These are phyloP conservation scores for Melieria crassipennis DNA, from an alignment of 2,888 invertebrate genomes.

Conservation along the genomic window DNA sequence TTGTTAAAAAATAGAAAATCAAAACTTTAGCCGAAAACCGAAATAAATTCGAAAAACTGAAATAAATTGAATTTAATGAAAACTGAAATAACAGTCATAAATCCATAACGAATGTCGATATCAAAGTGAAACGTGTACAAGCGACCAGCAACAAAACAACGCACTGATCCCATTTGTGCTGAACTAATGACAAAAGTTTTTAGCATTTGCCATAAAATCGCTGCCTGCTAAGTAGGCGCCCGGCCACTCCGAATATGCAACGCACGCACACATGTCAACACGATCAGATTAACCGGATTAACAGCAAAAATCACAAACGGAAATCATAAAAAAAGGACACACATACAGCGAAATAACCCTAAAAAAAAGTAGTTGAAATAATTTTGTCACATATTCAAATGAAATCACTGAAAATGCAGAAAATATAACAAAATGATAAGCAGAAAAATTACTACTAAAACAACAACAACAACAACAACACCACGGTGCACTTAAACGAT, in stretches of 20 bases:
- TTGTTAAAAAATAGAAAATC: no score
- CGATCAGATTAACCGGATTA: neutral
- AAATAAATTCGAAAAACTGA: neutral
- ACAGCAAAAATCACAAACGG: constrained; percentile 1
- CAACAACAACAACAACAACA: constrained; percentile 25
- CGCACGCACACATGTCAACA: neutral
- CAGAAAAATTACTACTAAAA: neutral
- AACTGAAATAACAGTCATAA: no score
- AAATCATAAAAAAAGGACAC: constrained; percentile 20
- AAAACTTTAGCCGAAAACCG: neutral
- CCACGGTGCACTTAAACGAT: constrained; percentile 32
- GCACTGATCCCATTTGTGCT: neutral
- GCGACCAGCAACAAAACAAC: neutral
- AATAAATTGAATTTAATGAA: neutral
- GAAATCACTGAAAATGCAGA: constrained; percentile 12
- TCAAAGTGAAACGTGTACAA: neutral
- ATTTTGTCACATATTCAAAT: constrained; percentile 7
- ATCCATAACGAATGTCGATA: no score
- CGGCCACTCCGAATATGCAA: neutral
- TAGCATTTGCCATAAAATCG: no score
- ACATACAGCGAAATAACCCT: constrained; percentile 12
- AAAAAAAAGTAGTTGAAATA: neutral
- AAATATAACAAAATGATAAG: constrained; percentile 23
- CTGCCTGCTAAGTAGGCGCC: constrained; percentile 7
- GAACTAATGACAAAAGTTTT: no score